Base-by-base conservation (phyloP, 2,888 invertebrate genomes). In the Epinotia nisella region DNA sequence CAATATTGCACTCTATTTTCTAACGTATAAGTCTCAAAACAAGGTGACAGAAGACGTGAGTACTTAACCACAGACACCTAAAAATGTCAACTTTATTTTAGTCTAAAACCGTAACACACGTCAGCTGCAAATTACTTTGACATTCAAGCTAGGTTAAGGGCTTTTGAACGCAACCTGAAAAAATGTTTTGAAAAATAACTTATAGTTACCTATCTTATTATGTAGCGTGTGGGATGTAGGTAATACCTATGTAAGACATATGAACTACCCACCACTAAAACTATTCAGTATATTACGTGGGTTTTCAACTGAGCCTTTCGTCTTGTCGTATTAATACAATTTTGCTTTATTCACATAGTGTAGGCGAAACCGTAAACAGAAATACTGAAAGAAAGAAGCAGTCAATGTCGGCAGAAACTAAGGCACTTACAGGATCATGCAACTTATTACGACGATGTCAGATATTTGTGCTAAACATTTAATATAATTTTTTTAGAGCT, bases 101-200 rank as follows among this genome's bases (percentile, higher is more conserved):
- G 29, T 29, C 51, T 39, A 49, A 19, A 55, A 55, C 19, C 53
- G 39, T 49, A 29, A 39, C 55, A 53, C 35, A 41, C 41, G 56
- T 41, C 21, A 56, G 15, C 10, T 55, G 5, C 4, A 66, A 66
- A 66, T 66, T 66, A 66, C 41, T 66, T 41, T 66, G 56, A 66
- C 41, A 66, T 66, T 66, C 15, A 39, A 53, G 13, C 59, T 59
- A 59, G 5, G 21, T 35, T 7, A 19, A 41, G 21, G 19, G 15
- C 55, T 41, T 55, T 24, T n/a, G 29, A 35, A 21, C 53, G 5
- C 11, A 3, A 35, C 10, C 15, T 62, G 1, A 49, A 29, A 45
- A n/a, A 9, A 9, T 1, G 29, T 29, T 56, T 55, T 21, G 3
- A 55, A 55, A 13, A 24, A n/a, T n/a, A n/a, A n/a, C n/a, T n/a